These are phyloP conservation scores for Calvadosia cruxmelitensis DNA, from an alignment of 30 jellyfish, hydroid and myxozoan genomes.

Conservation along the genomic window DNA sequence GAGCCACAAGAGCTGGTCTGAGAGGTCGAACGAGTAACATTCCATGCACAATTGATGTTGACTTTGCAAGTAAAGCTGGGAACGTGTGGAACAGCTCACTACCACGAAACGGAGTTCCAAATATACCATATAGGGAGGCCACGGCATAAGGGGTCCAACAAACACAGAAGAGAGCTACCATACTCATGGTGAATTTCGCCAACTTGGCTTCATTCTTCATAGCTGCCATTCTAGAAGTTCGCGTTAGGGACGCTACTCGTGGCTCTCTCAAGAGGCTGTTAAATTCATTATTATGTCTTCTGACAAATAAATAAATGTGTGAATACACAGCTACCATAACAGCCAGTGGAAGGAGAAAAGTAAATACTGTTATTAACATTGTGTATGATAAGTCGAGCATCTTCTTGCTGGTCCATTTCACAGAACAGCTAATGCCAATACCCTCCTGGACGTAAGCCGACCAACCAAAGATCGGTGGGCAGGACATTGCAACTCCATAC, in stretches of 20 bases:
- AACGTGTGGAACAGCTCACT: background rate
- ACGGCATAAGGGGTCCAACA: background rate
- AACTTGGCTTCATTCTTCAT: background rate
- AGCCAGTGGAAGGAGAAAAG: constrained; percentile 17
- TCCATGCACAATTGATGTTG: background rate
- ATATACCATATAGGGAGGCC: background rate
- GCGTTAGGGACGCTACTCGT: background rate
- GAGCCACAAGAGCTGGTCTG: no score
- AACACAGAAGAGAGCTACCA: background rate
- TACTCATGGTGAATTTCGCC: background rate
- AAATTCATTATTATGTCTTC: background rate
- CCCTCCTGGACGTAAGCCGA: constrained; percentile 36
- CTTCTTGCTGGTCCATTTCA: constrained; percentile 24
- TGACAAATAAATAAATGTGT: constrained; percentile 6
- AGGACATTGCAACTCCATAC: constrained; percentile 31
- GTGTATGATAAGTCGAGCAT: constrained; percentile 17
- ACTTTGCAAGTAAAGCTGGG: background rate
- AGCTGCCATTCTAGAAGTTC: background rate
- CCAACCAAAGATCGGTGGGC: constrained; percentile 35
- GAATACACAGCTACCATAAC: constrained; percentile 9
- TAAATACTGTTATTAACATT: constrained; percentile 1
- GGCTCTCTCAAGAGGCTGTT: background rate
- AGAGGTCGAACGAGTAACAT: background rate
- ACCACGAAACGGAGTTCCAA: background rate
- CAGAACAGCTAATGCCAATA: constrained; percentile 30